Evolutionary conservation across 1,140 invertebrate genomes (phyloP).

Genomic region (Odontomachus brunneus): DNA sequence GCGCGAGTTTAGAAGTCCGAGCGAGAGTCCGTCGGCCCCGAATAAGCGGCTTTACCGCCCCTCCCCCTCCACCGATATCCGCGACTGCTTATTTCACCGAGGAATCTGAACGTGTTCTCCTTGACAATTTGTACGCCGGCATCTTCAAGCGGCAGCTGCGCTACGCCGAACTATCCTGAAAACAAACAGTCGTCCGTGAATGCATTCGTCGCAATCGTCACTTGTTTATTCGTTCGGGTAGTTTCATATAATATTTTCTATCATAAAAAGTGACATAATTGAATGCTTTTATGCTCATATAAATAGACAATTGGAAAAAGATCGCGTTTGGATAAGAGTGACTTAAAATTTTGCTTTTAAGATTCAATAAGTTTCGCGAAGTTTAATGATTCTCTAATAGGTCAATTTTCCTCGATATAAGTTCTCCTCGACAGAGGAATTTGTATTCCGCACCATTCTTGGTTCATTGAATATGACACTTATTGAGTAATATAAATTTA

Average conservation of each 20-base stretch:
- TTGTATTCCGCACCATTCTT: too few relatives aligned
- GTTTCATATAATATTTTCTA: too few relatives aligned
- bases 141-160: conserved; percentile 40
- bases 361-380: neutral
- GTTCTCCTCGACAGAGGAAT: too few relatives aligned
- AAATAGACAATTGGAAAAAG: too few relatives aligned
- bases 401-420: neutral
- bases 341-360: neutral
- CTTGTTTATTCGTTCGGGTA: too few relatives aligned
- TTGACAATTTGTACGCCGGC: conserved; percentile 62
- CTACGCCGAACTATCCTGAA: conserved; percentile 48
- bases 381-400: too few relatives aligned
- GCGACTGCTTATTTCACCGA: conserved; percentile 61
- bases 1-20: conserved; percentile 1
- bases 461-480: neutral
- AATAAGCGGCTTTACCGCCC: conserved; percentile 35
- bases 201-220: neutral
- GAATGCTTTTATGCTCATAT: too few relatives aligned
- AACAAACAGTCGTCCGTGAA: conserved; percentile 46
- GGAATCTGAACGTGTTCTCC: conserved; percentile 60
- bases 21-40: neutral
- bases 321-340: too few relatives aligned
- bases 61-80: too few relatives aligned
- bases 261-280: too few relatives aligned
- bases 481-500: neutral